Conservation (phyloP, 2,888 invertebrate species). For the Furcula furcula region DNA sequence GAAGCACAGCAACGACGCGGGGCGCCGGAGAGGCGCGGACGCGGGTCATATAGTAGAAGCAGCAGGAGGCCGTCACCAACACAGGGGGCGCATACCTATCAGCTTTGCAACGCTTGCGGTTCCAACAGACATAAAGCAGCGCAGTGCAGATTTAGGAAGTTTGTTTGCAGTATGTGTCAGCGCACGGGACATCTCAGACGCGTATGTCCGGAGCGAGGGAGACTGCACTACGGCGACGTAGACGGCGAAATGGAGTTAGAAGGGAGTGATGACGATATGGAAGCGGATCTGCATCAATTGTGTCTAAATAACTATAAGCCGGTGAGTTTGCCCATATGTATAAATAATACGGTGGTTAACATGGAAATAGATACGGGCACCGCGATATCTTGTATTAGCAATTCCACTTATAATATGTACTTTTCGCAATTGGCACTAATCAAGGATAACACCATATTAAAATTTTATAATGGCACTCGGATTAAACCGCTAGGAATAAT, state of each 20-base stretch:
- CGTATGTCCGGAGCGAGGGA: neutral
- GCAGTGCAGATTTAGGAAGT: neutral
- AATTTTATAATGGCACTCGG: constrained; percentile 18
- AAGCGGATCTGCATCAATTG: constrained; percentile 8
- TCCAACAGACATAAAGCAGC: neutral
- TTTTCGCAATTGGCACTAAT: constrained; percentile 8
- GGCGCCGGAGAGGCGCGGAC: no score
- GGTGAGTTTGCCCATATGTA: no score
- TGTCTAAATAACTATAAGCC: constrained; percentile 13
- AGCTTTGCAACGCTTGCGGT: neutral
- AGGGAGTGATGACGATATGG: neutral
- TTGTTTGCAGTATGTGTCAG: neutral
- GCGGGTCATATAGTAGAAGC: no score
- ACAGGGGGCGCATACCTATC: neutral
- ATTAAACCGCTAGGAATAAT: constrained; percentile 18
- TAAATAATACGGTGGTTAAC: no score
- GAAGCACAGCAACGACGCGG: no score
- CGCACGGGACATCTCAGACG: neutral
- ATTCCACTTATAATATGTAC: constrained; percentile 3
- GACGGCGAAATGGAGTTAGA: neutral
- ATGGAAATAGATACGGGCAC: no score
- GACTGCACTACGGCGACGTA: neutral
- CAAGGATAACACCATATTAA: constrained; percentile 1
- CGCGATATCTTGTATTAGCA: constrained; percentile 25
- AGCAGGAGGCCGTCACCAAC: no score